Evolutionary conservation across 1,140 invertebrate species (phyloP).

Genomic region (Linepithema humile): DNA sequence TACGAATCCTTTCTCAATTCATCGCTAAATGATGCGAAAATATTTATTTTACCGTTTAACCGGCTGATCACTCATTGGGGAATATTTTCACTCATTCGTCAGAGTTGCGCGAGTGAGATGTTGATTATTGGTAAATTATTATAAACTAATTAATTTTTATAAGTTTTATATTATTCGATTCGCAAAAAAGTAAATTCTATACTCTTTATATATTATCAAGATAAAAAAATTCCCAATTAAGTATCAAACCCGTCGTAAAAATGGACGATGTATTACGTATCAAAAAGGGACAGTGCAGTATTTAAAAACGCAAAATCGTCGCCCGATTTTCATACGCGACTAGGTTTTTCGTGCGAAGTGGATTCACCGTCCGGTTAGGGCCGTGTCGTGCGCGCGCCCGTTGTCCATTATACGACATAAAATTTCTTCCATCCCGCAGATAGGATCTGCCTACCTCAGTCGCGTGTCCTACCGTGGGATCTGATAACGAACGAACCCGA

Average conservation of each 20-base stretch:
- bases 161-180: neutral
- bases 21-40: neutral
- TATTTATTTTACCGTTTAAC: neutral
- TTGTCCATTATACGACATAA: slow-evolving; percentile 83
- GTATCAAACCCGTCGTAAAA: too few relatives aligned
- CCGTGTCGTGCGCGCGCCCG: slow-evolving; percentile 66
- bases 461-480: slow-evolving; percentile 82
- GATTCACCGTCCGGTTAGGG: slow-evolving; percentile 54
- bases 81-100: neutral
- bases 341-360: slow-evolving; percentile 61
- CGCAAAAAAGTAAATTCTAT: too few relatives aligned
- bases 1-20: neutral
- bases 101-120: neutral
- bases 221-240: neutral
- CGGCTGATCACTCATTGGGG: neutral
- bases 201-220: neutral
- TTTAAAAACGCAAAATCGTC: slow-evolving; percentile 31
- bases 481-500: slow-evolving; percentile 80
- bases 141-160: neutral
- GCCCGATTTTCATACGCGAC: slow-evolving; percentile 25
- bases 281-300: neutral
- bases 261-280: neutral
- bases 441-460: slow-evolving; percentile 79
- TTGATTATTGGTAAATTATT: neutral
- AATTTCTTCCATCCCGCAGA: slow-evolving; percentile 82